Evolutionary conservation across 2,797 vertebrate species (phyloP).

Genomic region (Cyclopterus lumpus): DNA sequence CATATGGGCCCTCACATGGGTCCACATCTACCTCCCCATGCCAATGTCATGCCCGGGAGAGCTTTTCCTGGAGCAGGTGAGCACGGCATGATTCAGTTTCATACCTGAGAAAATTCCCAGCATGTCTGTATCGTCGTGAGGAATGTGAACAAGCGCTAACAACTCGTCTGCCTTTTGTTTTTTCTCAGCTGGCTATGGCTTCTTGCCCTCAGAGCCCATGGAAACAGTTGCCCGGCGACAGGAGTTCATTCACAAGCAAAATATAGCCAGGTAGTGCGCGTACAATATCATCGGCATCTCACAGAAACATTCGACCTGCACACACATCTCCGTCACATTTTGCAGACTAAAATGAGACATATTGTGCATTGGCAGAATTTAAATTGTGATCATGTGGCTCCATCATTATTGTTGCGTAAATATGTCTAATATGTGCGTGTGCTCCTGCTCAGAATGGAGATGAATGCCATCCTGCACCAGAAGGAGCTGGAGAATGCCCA

Average conservation of each 20-base stretch:
- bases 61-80: conserved; percentile 87
- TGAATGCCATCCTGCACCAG: conserved; percentile 95
- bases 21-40: conserved; percentile 83
- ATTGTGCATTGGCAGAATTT: not conserved
- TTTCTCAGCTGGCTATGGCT: conserved; percentile 86
- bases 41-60: conserved; percentile 82
- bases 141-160: conserved; percentile 2
- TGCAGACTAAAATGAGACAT: conserved; percentile 5
- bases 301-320: conserved; percentile 26
- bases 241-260: conserved; percentile 95
- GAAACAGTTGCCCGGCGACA: conserved; percentile 93
- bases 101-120: conserved; percentile 3
- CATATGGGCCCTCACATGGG: conserved; percentile 88
- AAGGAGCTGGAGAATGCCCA: conserved; percentile 94
- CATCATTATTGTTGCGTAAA: not conserved
- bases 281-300: conserved; percentile 18
- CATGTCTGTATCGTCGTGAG: not conserved
- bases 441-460: conserved; percentile 88
- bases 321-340: not conserved
- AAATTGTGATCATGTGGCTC: conserved; percentile 5
- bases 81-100: not conserved
- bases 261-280: conserved; percentile 89
- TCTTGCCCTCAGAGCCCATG: conserved; percentile 91
- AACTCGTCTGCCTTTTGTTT: not conserved
- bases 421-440: conserved; percentile 8